Percentiles rank a stretch among this genome's conserved stretches.
Conservation (phyloP, 2,113 vertebrate genomes). For the Nettapus auritus region DNA sequence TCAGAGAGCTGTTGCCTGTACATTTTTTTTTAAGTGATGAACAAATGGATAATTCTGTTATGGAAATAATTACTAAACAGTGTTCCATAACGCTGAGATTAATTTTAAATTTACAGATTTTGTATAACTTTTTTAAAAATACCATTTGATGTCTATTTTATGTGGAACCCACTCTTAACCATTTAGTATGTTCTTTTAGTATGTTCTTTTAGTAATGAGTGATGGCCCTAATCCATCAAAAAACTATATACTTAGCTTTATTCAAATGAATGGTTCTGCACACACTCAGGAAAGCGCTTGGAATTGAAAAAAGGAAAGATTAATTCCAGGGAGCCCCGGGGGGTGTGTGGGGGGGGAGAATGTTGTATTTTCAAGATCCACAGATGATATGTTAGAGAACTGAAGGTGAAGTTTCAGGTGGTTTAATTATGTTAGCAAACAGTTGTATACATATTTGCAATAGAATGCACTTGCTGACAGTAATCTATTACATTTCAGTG, state of each 20-base stretch:
- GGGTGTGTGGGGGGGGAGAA: rapidly evolving
- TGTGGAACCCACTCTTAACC: background rate
- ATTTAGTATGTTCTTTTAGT: background rate
- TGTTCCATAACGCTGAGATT: background rate
- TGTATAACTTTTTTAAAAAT: background rate
- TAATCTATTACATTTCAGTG: constrained; percentile 62
- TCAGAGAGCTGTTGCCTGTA: background rate
- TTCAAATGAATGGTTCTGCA: background rate
- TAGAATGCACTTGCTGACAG: background rate
- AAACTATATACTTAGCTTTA: background rate
- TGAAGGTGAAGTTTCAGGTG: background rate
- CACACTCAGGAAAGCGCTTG: too few relatives aligned
- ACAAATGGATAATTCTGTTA: background rate
- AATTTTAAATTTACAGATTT: background rate
- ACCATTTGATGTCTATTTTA: background rate
- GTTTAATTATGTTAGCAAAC: background rate
- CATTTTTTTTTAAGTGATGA: background rate
- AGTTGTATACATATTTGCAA: background rate
- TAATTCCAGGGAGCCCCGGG: too few relatives aligned
- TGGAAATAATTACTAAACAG: background rate
- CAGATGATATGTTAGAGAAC: background rate
- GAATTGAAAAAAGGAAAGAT: background rate
- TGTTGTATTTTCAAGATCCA: background rate
- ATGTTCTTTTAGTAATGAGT: background rate
- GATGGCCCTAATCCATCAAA: background rate